These are phyloP conservation scores for Gyrodactylus salaris DNA, from an alignment of 1,140 invertebrate species.

Conservation along the genomic window DNA sequence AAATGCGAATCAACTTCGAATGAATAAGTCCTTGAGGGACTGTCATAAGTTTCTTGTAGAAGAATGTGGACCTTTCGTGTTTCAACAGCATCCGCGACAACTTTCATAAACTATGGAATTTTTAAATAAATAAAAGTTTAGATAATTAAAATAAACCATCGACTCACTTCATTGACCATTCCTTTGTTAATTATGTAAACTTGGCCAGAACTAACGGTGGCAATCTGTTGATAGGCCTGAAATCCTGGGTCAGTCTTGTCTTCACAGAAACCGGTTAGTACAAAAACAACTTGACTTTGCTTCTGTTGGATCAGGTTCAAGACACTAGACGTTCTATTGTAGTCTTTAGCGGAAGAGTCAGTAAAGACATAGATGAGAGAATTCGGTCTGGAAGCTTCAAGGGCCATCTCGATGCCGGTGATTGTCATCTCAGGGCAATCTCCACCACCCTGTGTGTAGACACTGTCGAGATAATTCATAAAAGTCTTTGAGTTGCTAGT, in stretches of 20 bases:
- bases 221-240: conserved; percentile 32
- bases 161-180: conserved; percentile 29
- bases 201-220: conserved; percentile 35
- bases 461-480: conserved; percentile 23
- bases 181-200: conserved; percentile 35
- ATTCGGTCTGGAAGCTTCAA: conserved; percentile 29
- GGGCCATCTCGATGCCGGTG: conserved; percentile 28
- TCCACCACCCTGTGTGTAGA: conserved; percentile 33
- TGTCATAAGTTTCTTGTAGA: background rate
- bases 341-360: conserved; percentile 35
- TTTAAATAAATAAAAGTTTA: background rate
- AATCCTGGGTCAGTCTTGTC: conserved; percentile 27
- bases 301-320: conserved; percentile 32
- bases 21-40: conserved; percentile 1
- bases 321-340: conserved; percentile 27
- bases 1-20: conserved; percentile 3
- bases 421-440: conserved; percentile 39
- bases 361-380: conserved; percentile 42
- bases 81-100: background rate
- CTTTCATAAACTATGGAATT: conserved; percentile 6
- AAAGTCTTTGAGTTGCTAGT: conserved; percentile 28
- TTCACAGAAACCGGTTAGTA: conserved; percentile 36
- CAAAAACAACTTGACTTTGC: conserved; percentile 36
- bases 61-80: conserved; percentile 2
- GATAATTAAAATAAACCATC: conserved; percentile 9